Percentiles rank a stretch among this genome's conserved stretches.
Evolutionary conservation across 2,113 vertebrate genomes (phyloP).

Genomic region (Laticauda laticaudata): DNA sequence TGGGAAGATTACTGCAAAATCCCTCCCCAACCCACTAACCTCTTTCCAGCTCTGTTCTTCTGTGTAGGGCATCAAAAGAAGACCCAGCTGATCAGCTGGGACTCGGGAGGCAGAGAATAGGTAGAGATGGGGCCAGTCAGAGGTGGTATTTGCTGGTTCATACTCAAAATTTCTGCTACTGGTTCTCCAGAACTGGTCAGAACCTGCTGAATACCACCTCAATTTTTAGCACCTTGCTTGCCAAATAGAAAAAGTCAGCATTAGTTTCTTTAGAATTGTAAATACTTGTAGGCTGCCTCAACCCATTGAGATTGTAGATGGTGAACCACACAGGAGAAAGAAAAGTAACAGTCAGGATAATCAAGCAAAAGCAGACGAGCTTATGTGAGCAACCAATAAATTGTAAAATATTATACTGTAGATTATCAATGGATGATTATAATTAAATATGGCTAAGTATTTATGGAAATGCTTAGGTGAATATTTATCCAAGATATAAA

Average conservation of each 20-base stretch:
- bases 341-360: background rate
- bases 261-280: background rate
- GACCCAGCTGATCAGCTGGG: no score
- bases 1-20: no score
- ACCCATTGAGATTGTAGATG: background rate
- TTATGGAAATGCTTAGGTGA: background rate
- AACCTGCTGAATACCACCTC: no score
- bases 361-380: background rate
- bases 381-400: background rate
- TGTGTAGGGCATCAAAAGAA: no score
- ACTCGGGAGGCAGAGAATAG: no score
- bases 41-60: no score
- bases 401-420: background rate
- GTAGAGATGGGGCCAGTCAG: no score
- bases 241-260: background rate
- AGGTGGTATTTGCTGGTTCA: no score
- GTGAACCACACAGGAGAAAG: background rate
- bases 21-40: no score
- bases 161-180: no score
- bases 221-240: background rate
- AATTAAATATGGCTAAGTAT: background rate
- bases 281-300: background rate
- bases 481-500: background rate
- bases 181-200: no score
- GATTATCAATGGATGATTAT: background rate